Base-by-base conservation (phyloP, 2,113 vertebrate genomes). In the Pollachius pollachius region DNA sequence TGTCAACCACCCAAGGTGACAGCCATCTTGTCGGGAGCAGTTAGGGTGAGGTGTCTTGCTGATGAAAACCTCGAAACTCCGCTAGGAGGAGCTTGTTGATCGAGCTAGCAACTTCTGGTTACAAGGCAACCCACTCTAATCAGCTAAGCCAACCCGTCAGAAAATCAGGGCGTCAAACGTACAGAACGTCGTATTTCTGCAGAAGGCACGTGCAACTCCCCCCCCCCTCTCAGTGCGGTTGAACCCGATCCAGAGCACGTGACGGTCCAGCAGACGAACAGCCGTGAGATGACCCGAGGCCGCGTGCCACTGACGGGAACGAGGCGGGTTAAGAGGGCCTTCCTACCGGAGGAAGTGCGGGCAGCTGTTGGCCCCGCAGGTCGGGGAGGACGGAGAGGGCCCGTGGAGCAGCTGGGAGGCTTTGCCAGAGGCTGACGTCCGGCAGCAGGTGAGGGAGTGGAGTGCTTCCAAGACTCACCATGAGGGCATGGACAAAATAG, bases 381-480 rank as follows among this genome's bases (percentile, higher is more conserved):
- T 80, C 4, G 74, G 19, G 12, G 72, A 5, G 66, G 34, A 69
- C 66, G 59, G 73, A 69, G 70, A 79, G 78, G 70, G 65, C 59
- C 17, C 61, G 65, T 62, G 65, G 41, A 77, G 69, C 73, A 84
- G 56, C 81, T 80, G 77, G 74, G 70, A 18, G 72, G 71, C 60
- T 0, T 71, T 60, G 25, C 54, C 60, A 52, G 25, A 60, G 37
- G 73, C 90, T 21, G 94, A 95, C 81, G 89, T 92, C 92, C 90
- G 91, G 87, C 90, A 93, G 82, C 94, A 94, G 93, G 94, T 94
- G 91, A 90, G 88, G 27, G 79, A 27, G 13, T 58, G 5, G 68
- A 12, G 54, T 5, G 15, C 54, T n/a, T 73, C 41, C 57, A 71
- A 30, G 62, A 19, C 16, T 69, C 27, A 21, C 74, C 70, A 65